phyloP scores from a whole-genome alignment of 1,140 invertebrate genomes.

The Amphibalanus amphitrite region DNA sequence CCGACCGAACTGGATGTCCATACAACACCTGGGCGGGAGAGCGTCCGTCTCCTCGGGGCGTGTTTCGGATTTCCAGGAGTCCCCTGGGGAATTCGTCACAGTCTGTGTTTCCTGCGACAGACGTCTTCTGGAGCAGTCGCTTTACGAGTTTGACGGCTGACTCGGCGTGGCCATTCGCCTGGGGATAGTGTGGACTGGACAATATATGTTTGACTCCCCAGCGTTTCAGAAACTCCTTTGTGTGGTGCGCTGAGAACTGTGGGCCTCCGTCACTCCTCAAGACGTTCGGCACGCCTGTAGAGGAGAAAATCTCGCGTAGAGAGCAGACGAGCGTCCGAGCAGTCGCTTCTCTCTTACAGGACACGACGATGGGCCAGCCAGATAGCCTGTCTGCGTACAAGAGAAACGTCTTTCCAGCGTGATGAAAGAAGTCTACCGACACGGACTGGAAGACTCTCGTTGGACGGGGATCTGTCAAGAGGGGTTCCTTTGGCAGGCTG shows the following conservation, averaged over 20 bases:
- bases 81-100: slow-evolving; percentile 7
- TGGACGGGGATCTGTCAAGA: not conserved
- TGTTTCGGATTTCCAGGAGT: slow-evolving; percentile 6
- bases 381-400: too few species aligned
- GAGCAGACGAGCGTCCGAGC: not conserved
- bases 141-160: slow-evolving; percentile 12
- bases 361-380: not conserved
- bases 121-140: slow-evolving; percentile 8
- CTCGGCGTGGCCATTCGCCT: slow-evolving; percentile 10
- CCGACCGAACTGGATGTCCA: slow-evolving; percentile 1
- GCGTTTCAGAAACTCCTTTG: not conserved
- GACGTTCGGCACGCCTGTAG: not conserved
- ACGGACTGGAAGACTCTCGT: too few species aligned
- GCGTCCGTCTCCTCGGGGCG: not conserved
- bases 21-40: not conserved
- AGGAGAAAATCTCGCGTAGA: not conserved
- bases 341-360: not conserved
- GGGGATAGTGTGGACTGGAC: slow-evolving; percentile 11
- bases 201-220: slow-evolving; percentile 2
- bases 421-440: too few species aligned
- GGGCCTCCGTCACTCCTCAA: not conserved
- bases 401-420: too few species aligned
- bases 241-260: not conserved
- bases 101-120: not conserved
- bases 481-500: slow-evolving; percentile 5